Evolutionary conservation across 92 coral and sea anemone genomes (phyloP).

Genomic region (Bergia sp.): DNA sequence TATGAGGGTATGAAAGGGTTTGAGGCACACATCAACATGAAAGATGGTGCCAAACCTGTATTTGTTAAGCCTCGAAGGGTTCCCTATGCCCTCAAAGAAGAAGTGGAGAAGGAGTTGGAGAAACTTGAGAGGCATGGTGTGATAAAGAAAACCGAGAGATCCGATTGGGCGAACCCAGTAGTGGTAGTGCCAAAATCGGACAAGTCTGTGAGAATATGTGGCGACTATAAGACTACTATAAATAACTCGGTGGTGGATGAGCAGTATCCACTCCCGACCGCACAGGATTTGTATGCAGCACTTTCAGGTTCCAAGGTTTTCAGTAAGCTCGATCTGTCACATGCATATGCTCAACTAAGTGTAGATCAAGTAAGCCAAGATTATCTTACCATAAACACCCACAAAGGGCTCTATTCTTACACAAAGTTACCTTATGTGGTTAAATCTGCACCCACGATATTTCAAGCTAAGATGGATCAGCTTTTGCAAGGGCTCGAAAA

Average conservation of each 20-base stretch:
- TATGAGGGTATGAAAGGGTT: too few relatives aligned
- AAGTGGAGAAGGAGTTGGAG: too few relatives aligned
- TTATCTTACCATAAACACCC: constrained; percentile 43
- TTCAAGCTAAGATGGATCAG: constrained; percentile 49
- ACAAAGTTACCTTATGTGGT: constrained; percentile 49
- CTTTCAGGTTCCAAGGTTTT: constrained; percentile 51
- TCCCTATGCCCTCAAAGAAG: too few relatives aligned
- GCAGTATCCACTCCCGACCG: constrained; percentile 37
- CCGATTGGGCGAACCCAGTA: constrained; percentile 41
- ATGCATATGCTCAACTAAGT: constrained; percentile 54
- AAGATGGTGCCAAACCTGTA: too few relatives aligned
- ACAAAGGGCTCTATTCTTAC: constrained; percentile 55
- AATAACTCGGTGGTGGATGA: constrained; percentile 44
- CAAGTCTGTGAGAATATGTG: constrained; percentile 18
- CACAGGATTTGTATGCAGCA: constrained; percentile 50
- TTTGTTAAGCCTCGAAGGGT: too few relatives aligned
- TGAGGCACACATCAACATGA: too few relatives aligned
- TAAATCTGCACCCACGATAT: constrained; percentile 41
- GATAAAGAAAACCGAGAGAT: not conserved
- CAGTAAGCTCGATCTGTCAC: not conserved
- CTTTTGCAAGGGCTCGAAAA: constrained; percentile 49
- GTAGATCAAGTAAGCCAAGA: constrained; percentile 45
- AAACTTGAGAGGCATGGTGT: too few relatives aligned
- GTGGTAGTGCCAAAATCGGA: constrained; percentile 54
- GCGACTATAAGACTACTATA: not conserved